Evolutionary conservation across 2,888 invertebrate genomes (phyloP).

Genomic region (Ommatoiulus sabulosus): DNA sequence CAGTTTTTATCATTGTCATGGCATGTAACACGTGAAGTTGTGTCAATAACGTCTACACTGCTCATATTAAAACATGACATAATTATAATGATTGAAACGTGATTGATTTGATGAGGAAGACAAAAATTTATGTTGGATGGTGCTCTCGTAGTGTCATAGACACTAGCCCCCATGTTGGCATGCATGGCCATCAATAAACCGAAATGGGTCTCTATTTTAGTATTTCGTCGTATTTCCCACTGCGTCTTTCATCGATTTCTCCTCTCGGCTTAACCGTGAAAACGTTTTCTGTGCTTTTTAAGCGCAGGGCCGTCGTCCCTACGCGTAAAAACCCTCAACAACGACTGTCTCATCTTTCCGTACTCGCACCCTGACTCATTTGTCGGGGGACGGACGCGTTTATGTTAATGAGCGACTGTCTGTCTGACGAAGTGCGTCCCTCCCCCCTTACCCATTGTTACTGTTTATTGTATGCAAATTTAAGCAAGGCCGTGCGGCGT

Average conservation of each 20-base stretch:
- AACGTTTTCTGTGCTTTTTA: background rate
- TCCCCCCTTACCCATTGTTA: background rate
- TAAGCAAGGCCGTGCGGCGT: no score
- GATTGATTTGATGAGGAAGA: no score
- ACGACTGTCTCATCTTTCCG: background rate
- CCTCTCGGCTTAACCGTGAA: background rate
- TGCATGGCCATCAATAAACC: background rate
- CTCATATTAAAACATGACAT: no score
- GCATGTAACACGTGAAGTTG: no score
- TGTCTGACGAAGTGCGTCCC: background rate
- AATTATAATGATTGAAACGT: no score
- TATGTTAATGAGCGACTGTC: background rate
- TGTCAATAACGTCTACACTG: no score
- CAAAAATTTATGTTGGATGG: no score
- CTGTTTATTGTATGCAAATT: no score
- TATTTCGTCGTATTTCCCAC: background rate
- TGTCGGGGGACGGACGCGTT: background rate
- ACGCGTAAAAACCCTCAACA: background rate
- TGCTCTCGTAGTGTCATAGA: no score
- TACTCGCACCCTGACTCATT: background rate
- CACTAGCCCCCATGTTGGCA: no score
- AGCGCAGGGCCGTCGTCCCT: background rate
- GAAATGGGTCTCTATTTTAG: background rate
- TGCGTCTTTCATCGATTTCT: background rate
- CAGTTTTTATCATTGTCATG: no score